Base-by-base conservation (phyloP, 2,888 invertebrate genomes). In the Cheilosia soror region DNA sequence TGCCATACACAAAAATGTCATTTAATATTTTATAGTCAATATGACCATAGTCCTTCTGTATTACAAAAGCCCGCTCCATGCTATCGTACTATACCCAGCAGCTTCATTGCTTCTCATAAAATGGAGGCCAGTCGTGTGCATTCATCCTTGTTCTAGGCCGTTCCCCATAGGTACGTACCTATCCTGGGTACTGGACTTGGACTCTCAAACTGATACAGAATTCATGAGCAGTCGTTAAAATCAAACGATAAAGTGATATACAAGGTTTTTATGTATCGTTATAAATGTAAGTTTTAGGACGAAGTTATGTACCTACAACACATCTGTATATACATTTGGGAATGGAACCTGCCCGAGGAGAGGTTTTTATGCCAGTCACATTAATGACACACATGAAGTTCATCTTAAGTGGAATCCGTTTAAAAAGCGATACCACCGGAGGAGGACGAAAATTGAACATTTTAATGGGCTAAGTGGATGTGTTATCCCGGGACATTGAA, bases 201-300 rank as follows among this genome's bases (percentile, higher is more conserved):
- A 51, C 27, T 13, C 7, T 20, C 25, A 40, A 65, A 51, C 31
- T 55, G 55, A 66, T 60, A 37, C 58, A 5, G 62, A 66, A 62
- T 80, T 80, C 80, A 71, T 71, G 68, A 47, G 77, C 65, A 29
- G 47, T 77, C 77, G 77, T 82, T 82, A 82, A 82, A 72, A 77
- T 77, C 71, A 53, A 66, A 66, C 71, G 77, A 77, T 82, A 82
- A 81, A 76, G 62, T 69, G 69, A 65, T 69, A 71, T 42, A 82
- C 81, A 49, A 63, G n/a, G 15, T 33, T 71, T 15, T 20, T 55
- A 25, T 51, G 29, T 37, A 37, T 37, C 47, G 58, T 60, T 72
- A 66, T 73, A 72, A 73, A 72, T 73, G 66, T 66, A 80, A 65
- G 42, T 40, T 49, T 40, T 33, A 63, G 58, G 6, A 20, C 47